A percentile compares a stretch with the other conserved stretches of the same genome.
These are phyloP conservation scores for Harlomillsia oculata DNA, from an alignment of 1,140 invertebrate species.

Conservation along the genomic window DNA sequence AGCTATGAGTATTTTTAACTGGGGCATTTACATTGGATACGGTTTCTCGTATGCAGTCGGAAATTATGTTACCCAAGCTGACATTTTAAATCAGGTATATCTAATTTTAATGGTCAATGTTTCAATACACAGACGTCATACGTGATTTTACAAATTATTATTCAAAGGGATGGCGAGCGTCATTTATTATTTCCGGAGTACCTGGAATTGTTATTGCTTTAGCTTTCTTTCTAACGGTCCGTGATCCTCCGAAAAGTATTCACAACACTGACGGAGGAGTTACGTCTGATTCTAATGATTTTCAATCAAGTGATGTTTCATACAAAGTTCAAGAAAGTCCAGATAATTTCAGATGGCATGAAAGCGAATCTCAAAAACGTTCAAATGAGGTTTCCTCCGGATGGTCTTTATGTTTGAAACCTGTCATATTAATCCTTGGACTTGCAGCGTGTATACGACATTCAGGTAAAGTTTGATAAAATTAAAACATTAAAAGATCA, in stretches of 20 bases:
- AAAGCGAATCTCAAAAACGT: no score
- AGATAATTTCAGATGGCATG: background rate
- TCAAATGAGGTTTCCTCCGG: slow-evolving; percentile 36
- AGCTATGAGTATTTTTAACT: slow-evolving; percentile 87
- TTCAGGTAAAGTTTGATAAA: slow-evolving; percentile 51
- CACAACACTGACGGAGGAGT: background rate
- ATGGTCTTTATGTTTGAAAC: slow-evolving; percentile 52
- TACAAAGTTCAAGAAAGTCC: no score
- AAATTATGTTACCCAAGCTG: slow-evolving; percentile 67
- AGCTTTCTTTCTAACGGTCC: slow-evolving; percentile 63
- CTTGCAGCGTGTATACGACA: slow-evolving; percentile 81
- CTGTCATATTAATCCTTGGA: slow-evolving; percentile 67
- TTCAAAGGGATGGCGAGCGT: slow-evolving; percentile 71
- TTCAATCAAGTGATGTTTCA: no score
- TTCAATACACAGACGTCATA: background rate
- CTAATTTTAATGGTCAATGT: background rate
- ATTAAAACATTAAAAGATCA: background rate
- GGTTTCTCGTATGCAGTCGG: slow-evolving; percentile 85
- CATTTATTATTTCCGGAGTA: slow-evolving; percentile 73
- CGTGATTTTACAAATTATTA: slow-evolving; percentile 4
- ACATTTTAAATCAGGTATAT: slow-evolving; percentile 61
- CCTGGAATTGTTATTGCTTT: slow-evolving; percentile 63
- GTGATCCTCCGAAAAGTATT: slow-evolving; percentile 57
- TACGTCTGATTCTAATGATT: no score
- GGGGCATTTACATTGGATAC: slow-evolving; percentile 91